Conservation (phyloP, 2,797 vertebrate species). For the Rhodeus uyekii region DNA sequence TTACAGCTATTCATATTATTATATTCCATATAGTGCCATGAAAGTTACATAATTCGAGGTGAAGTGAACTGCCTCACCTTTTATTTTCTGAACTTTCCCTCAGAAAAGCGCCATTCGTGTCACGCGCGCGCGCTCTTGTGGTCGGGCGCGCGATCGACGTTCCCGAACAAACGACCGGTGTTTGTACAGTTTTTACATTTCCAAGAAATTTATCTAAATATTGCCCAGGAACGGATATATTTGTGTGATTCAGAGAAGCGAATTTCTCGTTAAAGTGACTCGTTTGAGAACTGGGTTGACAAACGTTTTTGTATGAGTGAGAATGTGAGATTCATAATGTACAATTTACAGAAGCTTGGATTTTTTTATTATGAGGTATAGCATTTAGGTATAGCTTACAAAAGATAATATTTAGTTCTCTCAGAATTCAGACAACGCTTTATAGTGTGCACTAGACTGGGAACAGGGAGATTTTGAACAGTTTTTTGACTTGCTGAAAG, state of each 20-base stretch:
- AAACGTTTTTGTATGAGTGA: too few species aligned
- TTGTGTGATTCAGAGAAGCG: background rate
- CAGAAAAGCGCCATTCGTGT: background rate
- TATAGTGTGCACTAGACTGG: background rate
- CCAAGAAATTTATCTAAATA: background rate
- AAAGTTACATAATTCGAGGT: background rate
- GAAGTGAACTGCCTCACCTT: background rate
- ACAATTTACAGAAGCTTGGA: too few species aligned
- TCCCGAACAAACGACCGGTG: background rate
- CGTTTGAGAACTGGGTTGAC: background rate
- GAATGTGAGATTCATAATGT: too few species aligned
- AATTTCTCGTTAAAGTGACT: background rate
- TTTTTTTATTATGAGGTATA: too few species aligned
- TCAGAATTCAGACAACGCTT: background rate
- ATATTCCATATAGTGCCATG: too few species aligned
- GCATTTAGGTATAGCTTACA: too few species aligned
- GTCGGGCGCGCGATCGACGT: background rate
- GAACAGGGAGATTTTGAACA: background rate
- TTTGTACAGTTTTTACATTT: background rate
- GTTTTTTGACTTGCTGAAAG: background rate
- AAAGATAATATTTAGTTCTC: background rate
- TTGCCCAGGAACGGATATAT: accelerated
- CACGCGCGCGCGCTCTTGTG: conserved; percentile 16
- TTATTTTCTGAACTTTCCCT: background rate
- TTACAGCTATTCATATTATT: background rate